Base-by-base conservation (phyloP, 2,797 vertebrate genomes). In the Heliangelus exortis region DNA sequence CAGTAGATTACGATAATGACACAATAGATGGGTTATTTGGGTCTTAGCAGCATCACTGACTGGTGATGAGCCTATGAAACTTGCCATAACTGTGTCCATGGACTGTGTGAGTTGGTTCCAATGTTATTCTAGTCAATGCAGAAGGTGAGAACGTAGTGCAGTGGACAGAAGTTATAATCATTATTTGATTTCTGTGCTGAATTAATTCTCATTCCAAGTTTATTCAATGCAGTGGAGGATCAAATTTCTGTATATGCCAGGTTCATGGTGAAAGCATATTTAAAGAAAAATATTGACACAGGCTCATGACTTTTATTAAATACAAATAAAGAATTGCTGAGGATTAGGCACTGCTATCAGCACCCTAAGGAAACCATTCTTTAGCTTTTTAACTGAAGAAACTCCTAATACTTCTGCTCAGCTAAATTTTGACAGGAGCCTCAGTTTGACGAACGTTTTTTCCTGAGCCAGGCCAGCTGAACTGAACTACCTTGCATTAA, bases 261-360 rank as follows among this genome's bases (percentile, higher is more conserved):
- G 81, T 83, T 92, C 78, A 89, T 28, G 21, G 31, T 29, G 47
- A 89, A 65, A 92, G 31, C 23, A 11, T 39, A 25, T 75, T 87
- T 81, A 50, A 89, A 87, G 65, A 72, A 91, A 87, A 91, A 58
- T 66, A 22, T 78, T 94, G 86, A 82, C 61, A 63, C 8, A 83
- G n/a, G 36, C 19, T 94, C 21, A 29, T 87, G 57, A 79, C 5
- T 89, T 31, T 41, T 85, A 34, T 23, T 71, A 72, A 89, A 20
- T 78, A 77, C 14, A 90, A 92, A 82, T 71, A 84, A 94, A 80
- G 58, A 80, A 31, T 17, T 84, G 23, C 61, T 51, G 36, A 62
- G 65, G 8, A 41, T 89, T 84, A 95, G 67, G 50, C 55, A 65
- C 21, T 10, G 21, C 20, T 65, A 12, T 59, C 55, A 78, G 17